Evolutionary conservation across 2,888 invertebrate genomes (phyloP).

Genomic region (Seladonia tumulorum): DNA sequence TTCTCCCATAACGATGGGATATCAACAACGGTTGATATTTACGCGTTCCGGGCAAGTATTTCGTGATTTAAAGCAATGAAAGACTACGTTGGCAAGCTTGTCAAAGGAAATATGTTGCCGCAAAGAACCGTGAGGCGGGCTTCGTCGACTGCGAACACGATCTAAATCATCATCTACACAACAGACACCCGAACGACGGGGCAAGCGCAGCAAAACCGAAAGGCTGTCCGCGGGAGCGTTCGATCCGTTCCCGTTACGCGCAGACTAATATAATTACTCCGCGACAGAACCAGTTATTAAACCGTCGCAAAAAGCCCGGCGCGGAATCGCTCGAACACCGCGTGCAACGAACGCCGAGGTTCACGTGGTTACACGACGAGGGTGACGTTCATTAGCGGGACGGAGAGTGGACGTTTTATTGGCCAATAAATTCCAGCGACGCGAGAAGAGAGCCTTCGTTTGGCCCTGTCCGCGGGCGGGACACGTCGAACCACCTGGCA

Average conservation of each 20-base stretch:
- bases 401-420: conserved; percentile 34
- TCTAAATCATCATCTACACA: not conserved
- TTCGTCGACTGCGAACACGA: not conserved
- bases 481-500: not conserved
- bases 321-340: not conserved
- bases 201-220: conserved; percentile 13
- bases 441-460: conserved; percentile 2
- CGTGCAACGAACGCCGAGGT: not conserved
- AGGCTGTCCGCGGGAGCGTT: not conserved
- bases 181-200: not conserved
- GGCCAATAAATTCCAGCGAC: conserved; percentile 37
- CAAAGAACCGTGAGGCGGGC: not conserved
- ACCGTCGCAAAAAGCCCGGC: conserved; percentile 10
- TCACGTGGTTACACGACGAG: not conserved
- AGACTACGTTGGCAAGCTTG: not conserved
- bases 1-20: no score
- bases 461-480: not conserved
- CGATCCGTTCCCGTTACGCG: conserved; percentile 45
- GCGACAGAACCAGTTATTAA: conserved; percentile 53
- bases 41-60: not conserved
- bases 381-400: conserved; percentile 36
- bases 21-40: not conserved
- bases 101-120: not conserved
- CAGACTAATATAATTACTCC: conserved; percentile 49
- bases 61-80: not conserved